Conservation (phyloP, 2,888 invertebrate genomes). For the Perdita meconis region DNA sequence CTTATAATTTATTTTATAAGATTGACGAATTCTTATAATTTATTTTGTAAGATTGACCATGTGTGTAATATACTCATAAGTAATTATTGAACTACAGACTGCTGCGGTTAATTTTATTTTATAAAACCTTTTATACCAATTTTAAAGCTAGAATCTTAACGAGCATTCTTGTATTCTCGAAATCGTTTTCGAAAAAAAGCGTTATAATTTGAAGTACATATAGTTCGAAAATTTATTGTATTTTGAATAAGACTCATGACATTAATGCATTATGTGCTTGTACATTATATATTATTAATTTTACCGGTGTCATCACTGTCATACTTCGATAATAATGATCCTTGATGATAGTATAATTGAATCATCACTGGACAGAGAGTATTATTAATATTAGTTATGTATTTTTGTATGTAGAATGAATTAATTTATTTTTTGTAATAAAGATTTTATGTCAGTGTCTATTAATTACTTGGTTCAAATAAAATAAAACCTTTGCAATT, state of each 20-base stretch:
- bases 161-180: slow-evolving; percentile 22
- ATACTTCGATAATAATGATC: slow-evolving; percentile 54
- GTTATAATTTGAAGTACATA: slow-evolving; percentile 27
- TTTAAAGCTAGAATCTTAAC: slow-evolving; percentile 29
- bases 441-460: slow-evolving; percentile 73
- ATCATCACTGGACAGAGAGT: slow-evolving; percentile 81
- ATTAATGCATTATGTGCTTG: slow-evolving; percentile 42
- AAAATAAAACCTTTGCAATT: slow-evolving; percentile 2
- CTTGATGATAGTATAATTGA: slow-evolving; percentile 64
- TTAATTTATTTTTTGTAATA: slow-evolving; percentile 83
- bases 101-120: slow-evolving; percentile 48
- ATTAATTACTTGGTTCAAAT: slow-evolving; percentile 32
- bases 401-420: slow-evolving; percentile 82
- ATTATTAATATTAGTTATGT: slow-evolving; percentile 81
- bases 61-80: slow-evolving; percentile 52
- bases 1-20: slow-evolving; percentile 50
- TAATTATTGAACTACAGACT: slow-evolving; percentile 54
- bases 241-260: slow-evolving; percentile 28
- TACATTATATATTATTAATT: slow-evolving; percentile 67
- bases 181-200: slow-evolving; percentile 15
- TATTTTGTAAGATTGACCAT: slow-evolving; percentile 41
- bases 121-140: slow-evolving; percentile 26
- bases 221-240: slow-evolving; percentile 32
- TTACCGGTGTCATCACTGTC: slow-evolving; percentile 63
- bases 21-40: slow-evolving; percentile 46